phyloP scores from a whole-genome alignment of 2,113 vertebrate species.

The Rhea americana region DNA sequence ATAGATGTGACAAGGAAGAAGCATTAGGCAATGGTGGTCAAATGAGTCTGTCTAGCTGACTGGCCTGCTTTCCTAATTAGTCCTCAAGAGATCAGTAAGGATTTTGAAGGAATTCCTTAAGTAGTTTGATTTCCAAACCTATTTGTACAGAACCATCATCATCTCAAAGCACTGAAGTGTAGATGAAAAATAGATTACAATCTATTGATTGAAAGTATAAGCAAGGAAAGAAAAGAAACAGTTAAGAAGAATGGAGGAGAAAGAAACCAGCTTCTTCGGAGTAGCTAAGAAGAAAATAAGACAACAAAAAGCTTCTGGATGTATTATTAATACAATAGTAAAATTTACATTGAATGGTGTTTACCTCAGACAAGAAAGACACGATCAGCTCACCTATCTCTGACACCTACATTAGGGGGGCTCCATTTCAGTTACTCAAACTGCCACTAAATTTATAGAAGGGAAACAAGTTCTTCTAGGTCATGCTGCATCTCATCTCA shows the following conservation, averaged over 20 bases:
- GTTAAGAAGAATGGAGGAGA: background rate
- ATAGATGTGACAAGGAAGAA: background rate
- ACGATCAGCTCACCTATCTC: background rate
- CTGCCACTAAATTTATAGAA: background rate
- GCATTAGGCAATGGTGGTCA: background rate
- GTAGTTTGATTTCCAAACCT: background rate
- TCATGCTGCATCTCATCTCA: background rate
- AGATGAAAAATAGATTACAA: background rate
- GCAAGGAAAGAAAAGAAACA: background rate
- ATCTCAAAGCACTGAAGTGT: background rate
- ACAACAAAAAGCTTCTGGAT: background rate
- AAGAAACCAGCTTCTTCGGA: background rate
- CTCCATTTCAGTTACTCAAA: background rate
- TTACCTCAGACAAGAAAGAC: background rate
- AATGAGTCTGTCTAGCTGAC: background rate
- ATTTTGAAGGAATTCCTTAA: background rate
- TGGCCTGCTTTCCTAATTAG: background rate
- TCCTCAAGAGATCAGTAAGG: background rate
- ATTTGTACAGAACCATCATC: background rate
- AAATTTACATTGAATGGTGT: background rate
- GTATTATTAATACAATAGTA: background rate
- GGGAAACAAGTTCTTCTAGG: background rate
- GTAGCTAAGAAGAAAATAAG: background rate
- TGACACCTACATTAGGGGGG: background rate
- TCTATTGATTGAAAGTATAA: background rate